phyloP scores from a whole-genome alignment of 2,888 invertebrate genomes.

The Netelia virgata region DNA sequence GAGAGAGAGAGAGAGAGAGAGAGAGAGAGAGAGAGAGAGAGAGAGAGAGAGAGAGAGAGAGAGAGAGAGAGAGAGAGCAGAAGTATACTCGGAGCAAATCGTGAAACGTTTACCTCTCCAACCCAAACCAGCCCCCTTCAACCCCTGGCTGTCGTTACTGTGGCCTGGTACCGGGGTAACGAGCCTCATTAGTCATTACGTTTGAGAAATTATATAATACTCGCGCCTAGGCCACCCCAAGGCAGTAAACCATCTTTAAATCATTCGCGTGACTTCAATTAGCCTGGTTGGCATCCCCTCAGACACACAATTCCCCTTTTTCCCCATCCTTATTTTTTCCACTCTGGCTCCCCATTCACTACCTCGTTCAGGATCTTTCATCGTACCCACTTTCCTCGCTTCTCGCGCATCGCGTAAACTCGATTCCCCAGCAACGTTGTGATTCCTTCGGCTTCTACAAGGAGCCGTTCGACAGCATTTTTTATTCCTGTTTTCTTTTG shows the following conservation, averaged over 20 bases:
- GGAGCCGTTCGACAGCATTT: too few species aligned
- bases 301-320: not conserved
- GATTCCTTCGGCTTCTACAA: too few species aligned
- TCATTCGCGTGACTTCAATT: slow-evolving; percentile 52
- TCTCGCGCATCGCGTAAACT: not conserved
- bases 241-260: slow-evolving; percentile 45
- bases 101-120: not conserved
- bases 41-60: not conserved
- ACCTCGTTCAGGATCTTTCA: not conserved
- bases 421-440: not conserved
- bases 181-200: slow-evolving; percentile 62
- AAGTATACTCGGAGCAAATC: not conserved
- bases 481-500: too few species aligned
- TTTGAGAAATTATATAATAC: slow-evolving; percentile 48
- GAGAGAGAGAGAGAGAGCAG: not conserved
- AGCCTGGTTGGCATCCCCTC: slow-evolving; percentile 5
- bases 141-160: slow-evolving; percentile 15
- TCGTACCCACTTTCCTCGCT: not conserved
- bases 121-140: not conserved
- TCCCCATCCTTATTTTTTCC: not conserved
- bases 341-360: not conserved
- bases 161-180: slow-evolving; percentile 22
- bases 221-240: slow-evolving; percentile 21
- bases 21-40: not conserved
- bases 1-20: not conserved